Conservation (phyloP, 2,797 vertebrate genomes). For the Psittacula echo region DNA sequence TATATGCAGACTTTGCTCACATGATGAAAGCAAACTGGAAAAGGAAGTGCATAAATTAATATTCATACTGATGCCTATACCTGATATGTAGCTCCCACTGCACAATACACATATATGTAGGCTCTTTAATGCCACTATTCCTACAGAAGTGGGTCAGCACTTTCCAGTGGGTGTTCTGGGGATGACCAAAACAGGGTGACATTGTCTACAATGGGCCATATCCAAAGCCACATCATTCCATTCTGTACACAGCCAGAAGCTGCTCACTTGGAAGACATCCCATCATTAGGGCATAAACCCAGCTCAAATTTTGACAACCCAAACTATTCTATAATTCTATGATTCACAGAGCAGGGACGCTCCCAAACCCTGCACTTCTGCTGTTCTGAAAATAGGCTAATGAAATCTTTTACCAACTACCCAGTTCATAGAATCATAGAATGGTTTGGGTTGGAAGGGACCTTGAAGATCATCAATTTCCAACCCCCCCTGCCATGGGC, state of each 20-base stretch:
- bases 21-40: neutral
- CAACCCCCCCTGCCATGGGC: neutral
- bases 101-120: neutral
- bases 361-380: neutral
- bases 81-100: neutral
- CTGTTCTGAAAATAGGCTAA: conserved; percentile 28
- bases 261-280: neutral
- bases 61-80: neutral
- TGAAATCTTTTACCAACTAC: neutral
- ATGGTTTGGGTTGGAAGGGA: neutral
- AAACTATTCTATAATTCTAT: too few species aligned
- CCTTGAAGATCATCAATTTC: neutral
- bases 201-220: neutral
- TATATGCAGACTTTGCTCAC: neutral
- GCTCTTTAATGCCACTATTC: neutral
- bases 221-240: neutral
- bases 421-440: neutral
- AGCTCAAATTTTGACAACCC: neutral
- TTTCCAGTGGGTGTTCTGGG: neutral
- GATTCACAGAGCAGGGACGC: neutral
- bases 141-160: neutral
- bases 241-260: neutral
- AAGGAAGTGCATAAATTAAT: neutral
- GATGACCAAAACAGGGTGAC: neutral
- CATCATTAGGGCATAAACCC: neutral